Evolutionary conservation across 2,888 invertebrate genomes (phyloP).

Genomic region (Opisthograptis luteolata): DNA sequence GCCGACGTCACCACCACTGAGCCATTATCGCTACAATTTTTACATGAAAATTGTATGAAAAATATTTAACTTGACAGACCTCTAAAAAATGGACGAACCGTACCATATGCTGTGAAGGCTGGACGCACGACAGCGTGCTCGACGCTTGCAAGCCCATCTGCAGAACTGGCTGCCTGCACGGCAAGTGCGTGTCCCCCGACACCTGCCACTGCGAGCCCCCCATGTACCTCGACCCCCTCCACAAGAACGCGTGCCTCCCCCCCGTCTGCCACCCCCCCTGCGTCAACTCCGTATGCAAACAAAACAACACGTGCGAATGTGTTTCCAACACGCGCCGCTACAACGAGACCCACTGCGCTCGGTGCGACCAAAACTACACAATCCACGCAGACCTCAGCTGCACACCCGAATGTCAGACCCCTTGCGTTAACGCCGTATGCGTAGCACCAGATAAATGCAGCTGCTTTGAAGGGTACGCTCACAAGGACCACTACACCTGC

Average conservation of each 20-base stretch:
- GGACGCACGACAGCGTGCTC: conserved; percentile 55
- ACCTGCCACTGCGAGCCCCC: conserved; percentile 65
- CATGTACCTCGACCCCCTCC: conserved; percentile 51
- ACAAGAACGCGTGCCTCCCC: conserved; percentile 58
- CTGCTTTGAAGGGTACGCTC: conserved; percentile 51
- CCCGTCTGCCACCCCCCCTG: conserved; percentile 62
- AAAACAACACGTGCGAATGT: conserved; percentile 65
- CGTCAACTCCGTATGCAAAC: conserved; percentile 57
- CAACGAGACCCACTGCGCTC: conserved; percentile 60
- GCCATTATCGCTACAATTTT: too few species aligned
- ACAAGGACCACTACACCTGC: conserved; percentile 43
- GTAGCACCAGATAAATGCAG: conserved; percentile 51
- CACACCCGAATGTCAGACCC: conserved; percentile 39
- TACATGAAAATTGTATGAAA: neutral
- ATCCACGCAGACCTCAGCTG: conserved; percentile 46
- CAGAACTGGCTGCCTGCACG: conserved; percentile 73
- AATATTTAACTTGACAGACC: conserved; percentile 48
- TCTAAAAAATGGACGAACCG: conserved; percentile 52
- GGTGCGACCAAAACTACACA: conserved; percentile 50
- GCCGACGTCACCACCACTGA: too few species aligned
- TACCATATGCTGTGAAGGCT: conserved; percentile 72
- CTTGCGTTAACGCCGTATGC: conserved; percentile 51
- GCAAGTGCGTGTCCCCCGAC: conserved; percentile 69
- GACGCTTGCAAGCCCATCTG: conserved; percentile 77
- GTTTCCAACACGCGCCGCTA: conserved; percentile 45